Evolutionary conservation across 2,113 vertebrate species (phyloP).

Genomic region (Lucifuga dentata): DNA sequence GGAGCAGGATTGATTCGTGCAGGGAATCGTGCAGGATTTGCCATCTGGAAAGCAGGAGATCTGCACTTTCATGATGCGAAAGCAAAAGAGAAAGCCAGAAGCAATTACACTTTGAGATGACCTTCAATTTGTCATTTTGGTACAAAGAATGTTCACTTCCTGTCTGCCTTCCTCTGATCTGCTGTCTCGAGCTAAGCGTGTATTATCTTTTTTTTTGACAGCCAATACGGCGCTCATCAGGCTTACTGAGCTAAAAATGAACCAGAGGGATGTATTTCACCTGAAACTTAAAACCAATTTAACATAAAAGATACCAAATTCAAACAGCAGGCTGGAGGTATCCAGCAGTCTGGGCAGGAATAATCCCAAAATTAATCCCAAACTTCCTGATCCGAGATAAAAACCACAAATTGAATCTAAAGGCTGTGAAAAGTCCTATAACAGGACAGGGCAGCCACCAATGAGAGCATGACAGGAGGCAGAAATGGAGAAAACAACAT

Average conservation of each 20-base stretch:
- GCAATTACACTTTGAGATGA: constrained; percentile 37
- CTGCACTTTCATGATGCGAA: neutral
- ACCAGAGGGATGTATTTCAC: too few relatives aligned
- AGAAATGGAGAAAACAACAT: too few relatives aligned
- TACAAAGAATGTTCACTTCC: neutral
- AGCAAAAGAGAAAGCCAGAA: constrained; percentile 1
- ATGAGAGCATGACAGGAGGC: too few relatives aligned
- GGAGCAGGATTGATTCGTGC: neutral
- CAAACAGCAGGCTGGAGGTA: too few relatives aligned
- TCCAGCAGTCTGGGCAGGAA: too few relatives aligned
- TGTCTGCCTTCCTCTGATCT: constrained; percentile 1
- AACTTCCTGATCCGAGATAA: too few relatives aligned
- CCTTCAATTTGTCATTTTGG: constrained; percentile 29
- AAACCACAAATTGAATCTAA: too few relatives aligned
- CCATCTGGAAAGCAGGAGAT: constrained; percentile 3
- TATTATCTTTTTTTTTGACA: constrained; percentile 16
- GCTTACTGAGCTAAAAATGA: too few relatives aligned
- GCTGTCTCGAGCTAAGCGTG: neutral
- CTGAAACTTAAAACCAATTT: neutral
- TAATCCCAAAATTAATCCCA: too few relatives aligned
- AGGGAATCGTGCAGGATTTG: neutral
- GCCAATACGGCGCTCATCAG: constrained; percentile 10
- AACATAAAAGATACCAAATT: too few relatives aligned
- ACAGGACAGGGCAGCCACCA: too few relatives aligned
- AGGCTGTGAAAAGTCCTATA: too few relatives aligned